phyloP scores from a whole-genome alignment of 35 echinoderm and acorn worm species.

The Heliocidaris erythrogramma region DNA sequence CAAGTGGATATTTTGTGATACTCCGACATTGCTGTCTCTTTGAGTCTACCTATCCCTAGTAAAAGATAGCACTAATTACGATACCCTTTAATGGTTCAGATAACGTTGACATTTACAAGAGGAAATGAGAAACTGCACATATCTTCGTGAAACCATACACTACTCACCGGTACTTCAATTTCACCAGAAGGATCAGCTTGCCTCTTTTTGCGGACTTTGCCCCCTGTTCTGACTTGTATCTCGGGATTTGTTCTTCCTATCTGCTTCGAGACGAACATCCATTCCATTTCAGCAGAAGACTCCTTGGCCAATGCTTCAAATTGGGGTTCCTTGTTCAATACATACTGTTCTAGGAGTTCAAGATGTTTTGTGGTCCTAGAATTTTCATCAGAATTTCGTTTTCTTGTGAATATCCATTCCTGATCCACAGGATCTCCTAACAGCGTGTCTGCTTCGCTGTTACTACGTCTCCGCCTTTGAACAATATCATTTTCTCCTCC shows the following conservation, averaged over 20 bases:
- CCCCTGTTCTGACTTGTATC: not conserved
- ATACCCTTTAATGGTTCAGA: no score
- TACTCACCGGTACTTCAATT: not conserved
- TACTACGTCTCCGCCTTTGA: not conserved
- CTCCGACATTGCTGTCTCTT: no score
- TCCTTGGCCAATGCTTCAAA: not conserved
- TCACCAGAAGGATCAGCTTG: not conserved
- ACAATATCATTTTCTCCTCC: not conserved
- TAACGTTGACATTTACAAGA: no score
- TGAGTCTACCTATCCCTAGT: no score
- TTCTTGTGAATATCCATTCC: slow-evolving; percentile 9
- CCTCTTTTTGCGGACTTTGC: not conserved
- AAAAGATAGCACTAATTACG: no score
- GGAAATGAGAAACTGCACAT: not conserved
- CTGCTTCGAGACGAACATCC: not conserved
- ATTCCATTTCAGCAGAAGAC: not conserved
- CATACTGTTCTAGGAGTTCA: not conserved
- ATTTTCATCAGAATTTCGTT: not conserved
- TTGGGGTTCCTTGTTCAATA: not conserved
- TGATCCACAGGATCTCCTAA: not conserved
- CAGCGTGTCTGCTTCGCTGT: not conserved
- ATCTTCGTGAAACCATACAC: not conserved
- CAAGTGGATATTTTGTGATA: no score
- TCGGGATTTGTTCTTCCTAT: not conserved
- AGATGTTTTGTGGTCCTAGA: not conserved